Evolutionary conservation across 1,140 invertebrate species (phyloP).

Genomic region (Drosophila asahinai): DNA sequence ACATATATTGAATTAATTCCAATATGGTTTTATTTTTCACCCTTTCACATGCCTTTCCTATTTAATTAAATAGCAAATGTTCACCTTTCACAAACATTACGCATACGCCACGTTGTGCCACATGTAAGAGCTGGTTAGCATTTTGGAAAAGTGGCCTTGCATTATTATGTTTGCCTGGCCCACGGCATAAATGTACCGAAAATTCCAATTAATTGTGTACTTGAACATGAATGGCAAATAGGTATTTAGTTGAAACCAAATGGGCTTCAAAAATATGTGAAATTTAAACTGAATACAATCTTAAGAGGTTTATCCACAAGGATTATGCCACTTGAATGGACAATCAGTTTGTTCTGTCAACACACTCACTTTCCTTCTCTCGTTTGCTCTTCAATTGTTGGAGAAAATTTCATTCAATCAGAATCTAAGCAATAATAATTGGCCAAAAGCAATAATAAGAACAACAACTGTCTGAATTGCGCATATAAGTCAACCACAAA

Average conservation of each 20-base stretch:
- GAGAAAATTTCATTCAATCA: conserved; percentile 9
- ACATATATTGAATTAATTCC: conserved; percentile 72
- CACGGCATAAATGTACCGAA: conserved; percentile 14
- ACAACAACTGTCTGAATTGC: conserved; percentile 28
- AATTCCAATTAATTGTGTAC: conserved; percentile 26
- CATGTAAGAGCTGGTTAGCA: neutral
- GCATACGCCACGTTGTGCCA: conserved; percentile 28
- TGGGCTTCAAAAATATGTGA: conserved; percentile 4
- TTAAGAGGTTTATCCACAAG: conserved; percentile 3
- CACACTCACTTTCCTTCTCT: conserved; percentile 4
- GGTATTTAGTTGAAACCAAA: conserved; percentile 19
- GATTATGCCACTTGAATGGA: conserved; percentile 25
- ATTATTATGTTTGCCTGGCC: conserved; percentile 4
- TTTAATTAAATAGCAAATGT: conserved; percentile 51
- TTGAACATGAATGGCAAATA: conserved; percentile 4
- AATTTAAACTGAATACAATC: neutral
- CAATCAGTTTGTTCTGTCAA: conserved; percentile 19
- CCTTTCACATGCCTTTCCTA: conserved; percentile 29
- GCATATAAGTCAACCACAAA: conserved; percentile 14
- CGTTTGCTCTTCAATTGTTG: conserved; percentile 10
- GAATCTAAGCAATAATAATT: conserved; percentile 50
- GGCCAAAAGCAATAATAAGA: conserved; percentile 15
- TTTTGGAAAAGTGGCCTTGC: conserved; percentile 6
- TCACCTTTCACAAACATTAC: conserved; percentile 13
- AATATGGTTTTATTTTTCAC: conserved; percentile 40